Percentiles rank a stretch among this genome's conserved stretches.
Evolutionary conservation across 37 sponge, comb jelly and placozoan genomes (phyloP).

Genomic region (Haliclona indistincta): DNA sequence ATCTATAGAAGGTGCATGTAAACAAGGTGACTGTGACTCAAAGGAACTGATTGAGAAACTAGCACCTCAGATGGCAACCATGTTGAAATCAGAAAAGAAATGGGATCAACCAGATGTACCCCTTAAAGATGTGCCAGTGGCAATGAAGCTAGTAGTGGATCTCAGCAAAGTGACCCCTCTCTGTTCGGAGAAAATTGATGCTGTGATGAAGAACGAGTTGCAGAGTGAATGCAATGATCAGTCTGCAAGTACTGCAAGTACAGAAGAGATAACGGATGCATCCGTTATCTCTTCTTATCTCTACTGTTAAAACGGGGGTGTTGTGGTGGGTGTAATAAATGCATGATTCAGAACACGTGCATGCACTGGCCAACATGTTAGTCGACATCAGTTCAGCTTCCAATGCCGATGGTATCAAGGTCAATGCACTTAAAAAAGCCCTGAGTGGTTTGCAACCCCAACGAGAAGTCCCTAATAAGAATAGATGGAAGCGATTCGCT

Average conservation of each 20-base stretch:
- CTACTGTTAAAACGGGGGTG: too few species aligned
- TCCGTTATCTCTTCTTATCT: too few species aligned
- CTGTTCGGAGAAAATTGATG: too few species aligned
- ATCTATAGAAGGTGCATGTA: background rate
- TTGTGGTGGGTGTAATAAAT: too few species aligned
- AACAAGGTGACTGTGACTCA: background rate
- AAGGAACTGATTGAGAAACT: background rate
- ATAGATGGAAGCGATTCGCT: conserved; percentile 1
- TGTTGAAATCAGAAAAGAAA: background rate
- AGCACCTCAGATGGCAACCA: background rate
- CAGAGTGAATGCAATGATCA: too few species aligned
- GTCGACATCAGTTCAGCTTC: background rate
- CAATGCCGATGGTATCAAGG: background rate
- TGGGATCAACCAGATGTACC: background rate
- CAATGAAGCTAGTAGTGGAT: background rate
- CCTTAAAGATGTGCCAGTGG: background rate
- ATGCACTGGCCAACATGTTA: background rate
- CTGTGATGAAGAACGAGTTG: too few species aligned
- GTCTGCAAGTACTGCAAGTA: too few species aligned
- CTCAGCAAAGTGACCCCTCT: too few species aligned
- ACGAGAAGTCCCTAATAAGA: background rate
- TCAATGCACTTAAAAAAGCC: background rate
- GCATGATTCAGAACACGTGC: background rate
- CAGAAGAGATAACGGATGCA: too few species aligned
- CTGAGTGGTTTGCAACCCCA: conserved; percentile 1